These are phyloP conservation scores for Xenops minutus DNA, from an alignment of 2,797 vertebrate species.

Conservation along the genomic window DNA sequence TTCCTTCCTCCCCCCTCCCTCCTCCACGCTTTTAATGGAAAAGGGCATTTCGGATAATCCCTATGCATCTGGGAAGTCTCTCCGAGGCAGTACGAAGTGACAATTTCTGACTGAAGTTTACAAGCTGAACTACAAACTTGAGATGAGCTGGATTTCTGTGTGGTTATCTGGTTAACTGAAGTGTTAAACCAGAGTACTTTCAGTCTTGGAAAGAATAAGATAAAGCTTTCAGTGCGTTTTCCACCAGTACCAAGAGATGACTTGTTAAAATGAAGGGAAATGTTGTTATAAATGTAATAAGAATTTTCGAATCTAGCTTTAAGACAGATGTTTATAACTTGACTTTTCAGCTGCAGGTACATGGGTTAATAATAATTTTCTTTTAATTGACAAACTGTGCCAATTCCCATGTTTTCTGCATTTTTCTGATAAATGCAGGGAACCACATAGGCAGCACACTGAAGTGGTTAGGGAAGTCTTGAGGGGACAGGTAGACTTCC, in stretches of 20 bases:
- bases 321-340: background rate
- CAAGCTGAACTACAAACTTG: background rate
- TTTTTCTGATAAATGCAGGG: background rate
- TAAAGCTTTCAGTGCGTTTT: fast-evolving
- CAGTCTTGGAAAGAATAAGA: background rate
- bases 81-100: fast-evolving
- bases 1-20: background rate
- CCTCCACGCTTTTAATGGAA: background rate
- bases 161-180: background rate
- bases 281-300: background rate
- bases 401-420: fast-evolving
- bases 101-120: background rate
- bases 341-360: background rate
- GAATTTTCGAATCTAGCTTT: background rate
- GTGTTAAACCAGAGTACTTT: background rate
- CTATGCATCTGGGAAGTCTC: fast-evolving
- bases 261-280: background rate
- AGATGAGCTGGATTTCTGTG: background rate
- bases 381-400: fast-evolving
- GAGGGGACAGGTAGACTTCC: background rate
- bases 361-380: background rate
- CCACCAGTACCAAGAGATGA: too few relatives aligned
- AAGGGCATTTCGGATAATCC: background rate
- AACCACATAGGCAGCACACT: fast-evolving
- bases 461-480: background rate